phyloP scores from a whole-genome alignment of 2,797 vertebrate genomes.

The Sebastes cheni region DNA sequence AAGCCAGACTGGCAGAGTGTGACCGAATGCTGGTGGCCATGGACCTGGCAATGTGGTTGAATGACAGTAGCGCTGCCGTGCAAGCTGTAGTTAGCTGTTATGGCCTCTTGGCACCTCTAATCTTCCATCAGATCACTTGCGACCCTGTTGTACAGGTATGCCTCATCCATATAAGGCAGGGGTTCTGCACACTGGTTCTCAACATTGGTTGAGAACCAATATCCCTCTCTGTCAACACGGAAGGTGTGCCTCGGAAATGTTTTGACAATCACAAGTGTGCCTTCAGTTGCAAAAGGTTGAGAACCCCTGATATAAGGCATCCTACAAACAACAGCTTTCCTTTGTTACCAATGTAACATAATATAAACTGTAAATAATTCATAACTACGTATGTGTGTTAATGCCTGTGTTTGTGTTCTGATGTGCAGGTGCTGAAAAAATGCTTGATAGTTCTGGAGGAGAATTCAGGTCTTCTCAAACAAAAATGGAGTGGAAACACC shows the following conservation, averaged over 20 bases:
- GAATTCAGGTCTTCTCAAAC: slow-evolving; percentile 79
- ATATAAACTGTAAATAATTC: not conserved
- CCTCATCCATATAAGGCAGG: not conserved
- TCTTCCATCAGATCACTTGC: slow-evolving; percentile 90
- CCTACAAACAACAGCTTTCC: not conserved
- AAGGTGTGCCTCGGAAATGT: no score
- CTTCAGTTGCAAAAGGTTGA: no score
- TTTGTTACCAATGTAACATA: not conserved
- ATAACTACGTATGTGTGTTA: not conserved
- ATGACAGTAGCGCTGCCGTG: slow-evolving; percentile 81
- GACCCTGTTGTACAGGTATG: slow-evolving; percentile 87
- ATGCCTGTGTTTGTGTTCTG: slow-evolving; percentile 18
- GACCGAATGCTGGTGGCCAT: slow-evolving; percentile 88
- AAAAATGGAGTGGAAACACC: slow-evolving; percentile 74
- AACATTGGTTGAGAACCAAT: no score
- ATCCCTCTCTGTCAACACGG: no score
- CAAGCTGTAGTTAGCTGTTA: slow-evolving; percentile 92
- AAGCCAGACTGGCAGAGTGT: slow-evolving; percentile 89
- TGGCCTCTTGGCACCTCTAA: slow-evolving; percentile 89
- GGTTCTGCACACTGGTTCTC: not conserved
- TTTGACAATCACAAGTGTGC: no score
- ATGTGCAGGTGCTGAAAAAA: slow-evolving; percentile 90
- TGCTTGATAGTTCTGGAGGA: slow-evolving; percentile 90
- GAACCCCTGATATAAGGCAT: no score
- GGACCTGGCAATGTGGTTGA: slow-evolving; percentile 89